Base-by-base conservation (phyloP, 2,797 vertebrate species). In the Microcaecilia unicolor region DNA sequence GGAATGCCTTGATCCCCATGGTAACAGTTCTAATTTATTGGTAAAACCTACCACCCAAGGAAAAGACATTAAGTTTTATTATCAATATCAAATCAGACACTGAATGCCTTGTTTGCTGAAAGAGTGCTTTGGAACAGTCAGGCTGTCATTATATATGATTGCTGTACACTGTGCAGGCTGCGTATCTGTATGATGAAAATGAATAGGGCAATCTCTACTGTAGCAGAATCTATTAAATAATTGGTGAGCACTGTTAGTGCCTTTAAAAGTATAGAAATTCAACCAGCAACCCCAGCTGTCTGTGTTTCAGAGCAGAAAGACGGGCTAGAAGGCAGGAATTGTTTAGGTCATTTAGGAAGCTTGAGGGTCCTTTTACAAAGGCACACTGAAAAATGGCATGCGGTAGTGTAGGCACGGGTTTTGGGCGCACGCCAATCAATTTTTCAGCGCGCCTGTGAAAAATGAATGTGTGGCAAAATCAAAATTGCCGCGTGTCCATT, bases 201-300 rank as follows among this genome's bases (percentile, higher is more conserved):
- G 58, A 67, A 72, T 59, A 37, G 37, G 13, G 60, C 53, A 54
- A 47, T 73, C 38, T 30, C 52, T 44, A 57, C 48, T 50, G 50
- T 40, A 59, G 55, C 51, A 63, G 58, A 76, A 74, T 72, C 62
- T 72, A 70, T 78, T 75, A 62, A 64, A 67, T 74, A 75, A 74
- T 65, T 73, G 64, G 70, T 70, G 62, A 61, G 50, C 51, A 34
- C 37, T 41, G 61, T 33, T 63, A 56, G 32, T 55, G 33, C 27
- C 48, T 71, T 74, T 72, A 67, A 53, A 66, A 61, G 53, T 56
- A 53, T 53, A 65, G 59, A 69, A 71, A 73, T 74, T 60, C 70
- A 67, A 70, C 72, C 57, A 68, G 60, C 49, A 54, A 55, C 52
- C 36, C 69, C 39, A 26, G 70, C 58, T 47, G 11, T 49, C 61